These are phyloP conservation scores for Batillaria attramentaria DNA, from an alignment of 1,140 invertebrate species.

Conservation along the genomic window DNA sequence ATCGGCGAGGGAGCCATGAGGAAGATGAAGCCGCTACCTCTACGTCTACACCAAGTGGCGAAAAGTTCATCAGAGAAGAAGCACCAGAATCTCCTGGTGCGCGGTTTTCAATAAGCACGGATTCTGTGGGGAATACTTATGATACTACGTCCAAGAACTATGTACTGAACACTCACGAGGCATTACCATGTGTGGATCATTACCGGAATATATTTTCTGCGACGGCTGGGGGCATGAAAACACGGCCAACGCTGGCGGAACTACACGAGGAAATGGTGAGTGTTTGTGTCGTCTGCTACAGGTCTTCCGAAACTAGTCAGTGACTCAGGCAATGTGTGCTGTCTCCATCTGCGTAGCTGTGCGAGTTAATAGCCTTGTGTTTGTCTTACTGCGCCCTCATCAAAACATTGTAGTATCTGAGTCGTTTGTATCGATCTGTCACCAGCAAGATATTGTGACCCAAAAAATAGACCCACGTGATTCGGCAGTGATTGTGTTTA, in stretches of 20 bases:
- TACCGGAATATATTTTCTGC: slow-evolving; percentile 92
- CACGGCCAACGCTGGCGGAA: slow-evolving; percentile 92
- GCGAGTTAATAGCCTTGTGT: too few species aligned
- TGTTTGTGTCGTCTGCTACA: slow-evolving; percentile 28
- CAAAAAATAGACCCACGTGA: too few species aligned
- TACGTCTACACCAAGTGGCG: slow-evolving; percentile 6
- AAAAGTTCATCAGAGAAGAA: slow-evolving; percentile 24
- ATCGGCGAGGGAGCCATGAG: slow-evolving; percentile 39
- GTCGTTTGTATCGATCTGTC: too few species aligned
- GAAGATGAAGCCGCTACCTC: slow-evolving; percentile 11
- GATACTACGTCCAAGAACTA: slow-evolving; percentile 85
- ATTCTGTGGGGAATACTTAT: slow-evolving; percentile 68
- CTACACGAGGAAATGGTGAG: slow-evolving; percentile 81
- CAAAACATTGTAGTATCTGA: too few species aligned
- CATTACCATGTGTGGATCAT: slow-evolving; percentile 91
- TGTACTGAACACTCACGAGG: slow-evolving; percentile 90
- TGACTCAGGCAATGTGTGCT: too few species aligned
- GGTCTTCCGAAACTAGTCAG: too few species aligned
- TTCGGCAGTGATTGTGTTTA: too few species aligned
- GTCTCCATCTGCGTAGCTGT: too few species aligned
- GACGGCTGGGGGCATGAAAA: slow-evolving; percentile 83
- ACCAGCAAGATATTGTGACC: too few species aligned
- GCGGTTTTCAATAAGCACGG: slow-evolving; percentile 40
- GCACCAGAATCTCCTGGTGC: slow-evolving; percentile 38
- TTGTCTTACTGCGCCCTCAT: too few species aligned